Base-by-base conservation (phyloP, 2,113 vertebrate genomes). In the Nycticebus coucang region DNA sequence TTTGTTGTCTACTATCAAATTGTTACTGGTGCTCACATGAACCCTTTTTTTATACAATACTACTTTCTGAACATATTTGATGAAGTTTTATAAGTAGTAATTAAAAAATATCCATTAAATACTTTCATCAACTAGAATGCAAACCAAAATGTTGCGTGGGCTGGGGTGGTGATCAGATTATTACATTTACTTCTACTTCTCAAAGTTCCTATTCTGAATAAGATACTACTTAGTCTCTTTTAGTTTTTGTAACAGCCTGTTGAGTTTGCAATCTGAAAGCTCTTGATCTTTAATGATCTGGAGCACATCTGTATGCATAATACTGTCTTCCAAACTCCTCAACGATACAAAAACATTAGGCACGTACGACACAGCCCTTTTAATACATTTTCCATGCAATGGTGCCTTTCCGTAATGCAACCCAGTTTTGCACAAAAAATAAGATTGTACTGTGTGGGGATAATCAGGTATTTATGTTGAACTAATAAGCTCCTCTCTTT, bases 241-340 rank as follows among this genome's bases (percentile, higher is more conserved):
- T 10, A 7, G 13, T 80, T 97, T 97, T 96, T 69, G 45, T 89
- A 93, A 60, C 68, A 93, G 37, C 5, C 1, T 92, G 7, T 92
- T 97, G 92, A 90, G 33, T 95, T 50, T 94, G 74, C 93, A 96
- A 69, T 80, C 69, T 92, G 80, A 95, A 97, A 94, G n/a, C n/a
- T 95, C 96, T 97, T 97, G 22, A 57, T 97, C 80, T 97, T 98
- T 97, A 96, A 95, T 96, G 89, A 97, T 97, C 66, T 97, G 57
- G 93, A 75, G 80, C 83, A 78, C 62, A 96, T 95, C 79, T 96
- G 69, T 95, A 97, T 97, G 87, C 71, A 96, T 92, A 91, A 95
- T 89, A 93, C 14, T 91, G 68, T 24, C 90, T 95, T 95, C 86
- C 78, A 86, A 96, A 64, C 45, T 77, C 57, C 62, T 97, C 91